Percentiles rank a stretch among this genome's conserved stretches.
Evolutionary conservation across 2,888 invertebrate genomes (phyloP).

Genomic region (Eurytoma adleriae): DNA sequence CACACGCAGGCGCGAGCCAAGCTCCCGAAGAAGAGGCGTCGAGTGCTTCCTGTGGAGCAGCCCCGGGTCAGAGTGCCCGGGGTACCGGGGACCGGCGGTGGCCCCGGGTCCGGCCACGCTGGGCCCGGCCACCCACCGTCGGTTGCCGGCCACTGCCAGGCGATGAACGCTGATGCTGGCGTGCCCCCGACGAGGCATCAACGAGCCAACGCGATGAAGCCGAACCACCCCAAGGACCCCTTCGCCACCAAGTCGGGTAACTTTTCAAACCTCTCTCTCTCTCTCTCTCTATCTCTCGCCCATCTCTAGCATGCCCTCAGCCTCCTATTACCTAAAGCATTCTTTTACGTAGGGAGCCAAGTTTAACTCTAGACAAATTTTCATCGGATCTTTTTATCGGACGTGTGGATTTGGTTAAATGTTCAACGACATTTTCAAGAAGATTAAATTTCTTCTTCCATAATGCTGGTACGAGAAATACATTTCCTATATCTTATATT

Average conservation of each 20-base stretch:
- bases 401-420: conserved; percentile 43
- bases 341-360: conserved; percentile 42
- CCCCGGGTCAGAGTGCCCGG: conserved; percentile 77
- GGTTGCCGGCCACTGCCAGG: conserved; percentile 61
- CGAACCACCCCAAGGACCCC: conserved; percentile 89
- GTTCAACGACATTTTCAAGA: conserved; percentile 46
- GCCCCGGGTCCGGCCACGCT: conserved; percentile 74
- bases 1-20: conserved; percentile 98
- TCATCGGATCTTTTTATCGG: conserved; percentile 33
- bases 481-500: conserved; percentile 9
- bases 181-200: conserved; percentile 81
- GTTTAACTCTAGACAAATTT: conserved; percentile 48
- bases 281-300: neutral
- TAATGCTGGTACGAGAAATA: conserved; percentile 42
- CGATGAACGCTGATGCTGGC: conserved; percentile 59
- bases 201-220: conserved; percentile 92
- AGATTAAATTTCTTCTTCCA: conserved; percentile 38
- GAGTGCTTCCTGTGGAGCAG: conserved; percentile 97
- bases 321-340: neutral
- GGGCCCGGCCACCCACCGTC: conserved; percentile 63
- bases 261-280: conserved; percentile 61
- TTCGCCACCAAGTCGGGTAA: conserved; percentile 89
- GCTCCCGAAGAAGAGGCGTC: conserved; percentile 97
- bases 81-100: conserved; percentile 70
- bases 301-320: neutral